Conservation (phyloP, 1,140 invertebrate species). For the Orussus abietinus region DNA sequence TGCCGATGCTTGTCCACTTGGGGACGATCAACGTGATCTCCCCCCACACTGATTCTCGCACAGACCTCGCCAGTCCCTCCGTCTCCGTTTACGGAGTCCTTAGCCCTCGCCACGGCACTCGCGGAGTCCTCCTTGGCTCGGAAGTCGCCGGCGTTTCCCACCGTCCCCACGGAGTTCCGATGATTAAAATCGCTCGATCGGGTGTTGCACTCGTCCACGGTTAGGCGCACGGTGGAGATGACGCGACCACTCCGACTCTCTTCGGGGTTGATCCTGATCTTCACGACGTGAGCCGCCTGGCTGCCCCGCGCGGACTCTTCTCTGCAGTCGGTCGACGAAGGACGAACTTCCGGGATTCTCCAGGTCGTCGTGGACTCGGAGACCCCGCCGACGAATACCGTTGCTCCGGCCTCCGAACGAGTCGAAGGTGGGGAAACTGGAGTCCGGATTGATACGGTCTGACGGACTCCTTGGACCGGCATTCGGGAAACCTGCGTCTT, state of each 20-base stretch:
- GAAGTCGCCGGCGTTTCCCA: too few species aligned
- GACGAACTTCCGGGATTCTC: conserved; percentile 40
- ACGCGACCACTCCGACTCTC: conserved; percentile 45
- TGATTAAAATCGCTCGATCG: conserved; percentile 10
- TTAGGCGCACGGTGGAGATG: conserved; percentile 42
- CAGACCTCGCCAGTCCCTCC: conserved; percentile 27
- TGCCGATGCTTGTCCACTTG: conserved; percentile 12
- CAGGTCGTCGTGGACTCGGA: conserved; percentile 32
- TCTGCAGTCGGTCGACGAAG: conserved; percentile 51
- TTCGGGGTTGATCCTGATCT: conserved; percentile 64
- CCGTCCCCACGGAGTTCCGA: too few species aligned
- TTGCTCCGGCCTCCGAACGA: conserved; percentile 48
- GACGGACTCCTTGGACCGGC: conserved; percentile 24
- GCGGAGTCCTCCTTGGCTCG: too few species aligned
- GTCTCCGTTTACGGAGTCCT: too few species aligned
- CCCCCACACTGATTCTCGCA: conserved; percentile 52
- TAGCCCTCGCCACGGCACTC: conserved; percentile 39
- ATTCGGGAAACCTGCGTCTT: conserved; percentile 32
- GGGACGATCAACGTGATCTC: conserved; percentile 32
- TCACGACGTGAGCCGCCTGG: conserved; percentile 59
- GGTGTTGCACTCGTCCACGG: conserved; percentile 27
- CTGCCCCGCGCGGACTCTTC: conserved; percentile 50
- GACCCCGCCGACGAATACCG: conserved; percentile 57
- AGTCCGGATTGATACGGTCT: conserved; percentile 42
- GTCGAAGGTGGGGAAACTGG: conserved; percentile 33